Percentiles rank a stretch among this genome's conserved stretches.
Evolutionary conservation across 2,797 vertebrate species (phyloP).

Genomic region (Sebastes steindachneri): DNA sequence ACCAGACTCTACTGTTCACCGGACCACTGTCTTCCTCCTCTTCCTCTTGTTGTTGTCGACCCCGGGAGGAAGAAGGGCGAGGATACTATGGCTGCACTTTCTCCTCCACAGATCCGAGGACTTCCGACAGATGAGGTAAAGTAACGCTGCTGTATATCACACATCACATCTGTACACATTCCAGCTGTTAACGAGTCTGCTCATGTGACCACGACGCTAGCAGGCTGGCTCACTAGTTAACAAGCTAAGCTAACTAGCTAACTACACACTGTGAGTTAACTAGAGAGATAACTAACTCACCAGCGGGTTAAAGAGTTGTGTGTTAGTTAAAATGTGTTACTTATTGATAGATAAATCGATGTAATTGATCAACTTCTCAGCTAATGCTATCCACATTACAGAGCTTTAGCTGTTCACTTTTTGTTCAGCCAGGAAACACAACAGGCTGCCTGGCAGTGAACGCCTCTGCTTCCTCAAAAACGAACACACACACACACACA

Average conservation of each 20-base stretch:
- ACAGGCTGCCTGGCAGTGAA: slow-evolving; percentile 15
- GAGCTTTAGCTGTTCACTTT: background rate
- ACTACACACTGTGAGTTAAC: background rate
- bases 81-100: slow-evolving; percentile 72
- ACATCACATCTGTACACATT: background rate
- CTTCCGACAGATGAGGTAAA: slow-evolving; percentile 82
- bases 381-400: background rate
- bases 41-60: background rate
- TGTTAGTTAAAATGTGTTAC: background rate
- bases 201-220: slow-evolving; percentile 36
- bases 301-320: background rate
- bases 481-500: background rate
- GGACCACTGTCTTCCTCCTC: background rate
- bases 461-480: slow-evolving; percentile 39
- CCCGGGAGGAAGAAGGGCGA: slow-evolving; percentile 32
- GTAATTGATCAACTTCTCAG: background rate
- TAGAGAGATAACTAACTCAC: background rate
- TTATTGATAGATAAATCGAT: background rate
- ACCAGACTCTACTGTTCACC: background rate
- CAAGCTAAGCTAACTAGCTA: slow-evolving; percentile 1
- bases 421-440: slow-evolving; percentile 30
- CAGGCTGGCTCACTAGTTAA: slow-evolving; percentile 42
- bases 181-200: background rate
- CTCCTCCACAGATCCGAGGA: slow-evolving; percentile 77
- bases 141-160: background rate